phyloP scores from a whole-genome alignment of 92 coral and sea anemone genomes.

The Muricea muricata region DNA sequence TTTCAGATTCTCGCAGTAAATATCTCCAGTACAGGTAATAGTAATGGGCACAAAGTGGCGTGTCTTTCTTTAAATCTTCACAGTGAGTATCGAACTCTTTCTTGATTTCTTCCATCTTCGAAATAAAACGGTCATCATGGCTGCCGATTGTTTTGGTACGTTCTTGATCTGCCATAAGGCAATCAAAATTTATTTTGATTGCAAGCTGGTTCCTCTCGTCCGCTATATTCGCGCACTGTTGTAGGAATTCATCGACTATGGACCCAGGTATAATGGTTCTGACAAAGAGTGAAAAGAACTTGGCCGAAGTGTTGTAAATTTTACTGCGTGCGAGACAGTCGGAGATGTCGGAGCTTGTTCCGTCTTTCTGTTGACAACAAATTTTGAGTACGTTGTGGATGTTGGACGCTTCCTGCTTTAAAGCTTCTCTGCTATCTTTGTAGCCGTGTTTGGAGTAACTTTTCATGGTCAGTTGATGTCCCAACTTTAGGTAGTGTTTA shows the following conservation, averaged over 20 bases:
- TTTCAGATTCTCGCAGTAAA: background rate
- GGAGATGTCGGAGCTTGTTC: background rate
- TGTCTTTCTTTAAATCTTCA: background rate
- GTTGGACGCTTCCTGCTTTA: background rate
- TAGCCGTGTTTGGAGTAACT: constrained; percentile 3
- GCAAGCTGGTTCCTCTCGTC: background rate
- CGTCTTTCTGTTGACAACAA: background rate
- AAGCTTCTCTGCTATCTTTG: constrained; percentile 4
- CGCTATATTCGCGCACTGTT: background rate
- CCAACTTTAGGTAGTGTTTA: background rate
- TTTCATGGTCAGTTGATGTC: background rate
- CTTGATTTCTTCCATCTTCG: background rate
- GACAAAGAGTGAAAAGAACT: background rate
- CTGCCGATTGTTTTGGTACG: background rate
- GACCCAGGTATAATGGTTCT: background rate
- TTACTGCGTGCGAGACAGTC: constrained; percentile 15
- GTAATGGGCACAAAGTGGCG: background rate
- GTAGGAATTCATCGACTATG: background rate
- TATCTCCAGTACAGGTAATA: constrained; percentile 5
- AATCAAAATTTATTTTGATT: background rate
- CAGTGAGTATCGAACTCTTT: background rate
- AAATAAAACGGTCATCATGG: background rate
- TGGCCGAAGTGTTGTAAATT: constrained; percentile 5
- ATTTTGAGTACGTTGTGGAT: background rate
- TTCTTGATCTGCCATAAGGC: background rate